Evolutionary conservation across 2,113 vertebrate species (phyloP).

Genomic region (Chelonoidis abingdonii): DNA sequence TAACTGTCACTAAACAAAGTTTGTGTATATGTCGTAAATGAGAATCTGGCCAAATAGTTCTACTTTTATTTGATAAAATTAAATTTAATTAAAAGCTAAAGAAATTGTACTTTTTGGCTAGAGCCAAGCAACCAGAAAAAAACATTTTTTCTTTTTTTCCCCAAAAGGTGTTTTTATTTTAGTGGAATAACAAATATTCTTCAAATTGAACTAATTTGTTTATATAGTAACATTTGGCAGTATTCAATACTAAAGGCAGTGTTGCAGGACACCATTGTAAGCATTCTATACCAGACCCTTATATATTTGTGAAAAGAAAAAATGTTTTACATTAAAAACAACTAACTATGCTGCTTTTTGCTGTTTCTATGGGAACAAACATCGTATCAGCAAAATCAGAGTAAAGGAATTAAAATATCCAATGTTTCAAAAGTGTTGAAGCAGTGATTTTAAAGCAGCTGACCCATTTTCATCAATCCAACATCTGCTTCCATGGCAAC

Average conservation of each 20-base stretch:
- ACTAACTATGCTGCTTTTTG: not conserved
- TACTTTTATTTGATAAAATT: not conserved
- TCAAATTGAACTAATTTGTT: not conserved
- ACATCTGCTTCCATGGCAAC: constrained; percentile 65
- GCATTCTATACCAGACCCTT: not conserved
- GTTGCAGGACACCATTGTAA: not conserved
- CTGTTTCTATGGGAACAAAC: not conserved
- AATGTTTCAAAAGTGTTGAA: not conserved
- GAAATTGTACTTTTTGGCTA: not conserved
- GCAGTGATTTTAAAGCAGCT: not conserved
- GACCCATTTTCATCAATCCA: constrained; percentile 64
- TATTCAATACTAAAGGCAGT: not conserved
- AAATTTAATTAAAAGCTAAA: not conserved
- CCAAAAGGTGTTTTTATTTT: not conserved
- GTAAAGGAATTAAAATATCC: not conserved
- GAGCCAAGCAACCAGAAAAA: not conserved
- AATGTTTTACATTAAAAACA: not conserved
- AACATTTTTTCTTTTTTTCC: too few species aligned
- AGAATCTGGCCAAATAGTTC: not conserved
- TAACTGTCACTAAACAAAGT: not conserved
- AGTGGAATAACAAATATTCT: not conserved
- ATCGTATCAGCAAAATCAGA: not conserved
- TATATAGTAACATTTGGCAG: not conserved
- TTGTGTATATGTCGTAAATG: not conserved
- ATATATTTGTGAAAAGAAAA: not conserved